Base-by-base conservation (phyloP, 2,113 vertebrate species). In the Casuarius casuarius region DNA sequence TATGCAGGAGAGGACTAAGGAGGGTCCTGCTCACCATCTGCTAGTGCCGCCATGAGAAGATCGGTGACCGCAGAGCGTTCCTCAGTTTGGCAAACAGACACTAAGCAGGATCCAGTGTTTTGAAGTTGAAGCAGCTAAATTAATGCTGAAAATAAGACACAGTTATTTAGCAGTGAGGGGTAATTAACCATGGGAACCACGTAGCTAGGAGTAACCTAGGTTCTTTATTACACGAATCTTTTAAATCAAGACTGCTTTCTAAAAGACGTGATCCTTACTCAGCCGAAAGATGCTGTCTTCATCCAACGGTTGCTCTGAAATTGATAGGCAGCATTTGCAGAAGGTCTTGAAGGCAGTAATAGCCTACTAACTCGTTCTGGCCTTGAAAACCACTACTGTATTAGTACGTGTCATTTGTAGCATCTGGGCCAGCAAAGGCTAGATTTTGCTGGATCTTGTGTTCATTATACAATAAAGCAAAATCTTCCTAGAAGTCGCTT, bases 181-280 rank as follows among this genome's bases (percentile, higher is more conserved):
- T 90, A 84, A 88, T 95, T 96, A 93, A 73, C 35, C 59, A 26
- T 20, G 54, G 61, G 80, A 90, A 48, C 67, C 80, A 17, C 46
- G 83, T 86, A 56, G 54, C 63, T 74, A 51, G 65, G 48, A 84
- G 44, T 89, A 65, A 63, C 72, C 38, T 21, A 40, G 59, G 38
- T 78, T 86, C 46, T 71, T 84, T 86, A 19, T 94, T 86, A 22
- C 46, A 52, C 59, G 42, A 49, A 52, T 67, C 12, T 58, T 90
- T 66, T 70, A 82, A 89, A 73, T 94, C 44, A 85, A 76, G 62
- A 52, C 11, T 79, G 38, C n/a, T 84, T 83, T 86, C 31, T 23
- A 54, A 51, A 90, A 77, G 68, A 8, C 31, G 3, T 63, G 72
- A 67, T 75, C 82, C 38, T 70, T 79, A 65, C 38, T 68, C 35